Evolutionary conservation across 2,888 invertebrate genomes (phyloP).

Genomic region (Parnassius mnemosyne): DNA sequence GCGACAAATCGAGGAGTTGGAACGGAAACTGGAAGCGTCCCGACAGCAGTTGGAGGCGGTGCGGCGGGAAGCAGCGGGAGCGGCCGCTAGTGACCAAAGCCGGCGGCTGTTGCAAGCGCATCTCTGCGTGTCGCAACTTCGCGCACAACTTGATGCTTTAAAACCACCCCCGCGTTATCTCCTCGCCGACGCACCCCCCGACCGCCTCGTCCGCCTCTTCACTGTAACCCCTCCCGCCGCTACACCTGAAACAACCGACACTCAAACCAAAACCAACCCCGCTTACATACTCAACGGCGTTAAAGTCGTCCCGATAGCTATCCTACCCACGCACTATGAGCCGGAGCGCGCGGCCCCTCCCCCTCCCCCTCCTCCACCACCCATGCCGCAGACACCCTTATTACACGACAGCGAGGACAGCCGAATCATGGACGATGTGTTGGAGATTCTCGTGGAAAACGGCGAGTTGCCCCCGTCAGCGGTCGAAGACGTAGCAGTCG

Average conservation of each 20-base stretch:
- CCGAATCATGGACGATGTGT: slow-evolving; percentile 93
- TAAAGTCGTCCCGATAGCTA: slow-evolving; percentile 74
- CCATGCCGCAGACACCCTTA: slow-evolving; percentile 48
- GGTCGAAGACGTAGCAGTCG: slow-evolving; percentile 83
- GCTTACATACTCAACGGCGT: slow-evolving; percentile 84
- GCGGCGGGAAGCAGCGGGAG: slow-evolving; percentile 80
- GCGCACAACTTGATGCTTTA: slow-evolving; percentile 84
- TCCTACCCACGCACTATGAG: slow-evolving; percentile 69
- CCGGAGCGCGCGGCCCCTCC: slow-evolving; percentile 54
- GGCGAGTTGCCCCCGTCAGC: slow-evolving; percentile 95
- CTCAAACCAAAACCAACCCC: slow-evolving; percentile 58
- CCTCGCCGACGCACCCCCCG: slow-evolving; percentile 47
- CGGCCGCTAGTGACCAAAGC: slow-evolving; percentile 70
- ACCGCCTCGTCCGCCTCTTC: slow-evolving; percentile 58
- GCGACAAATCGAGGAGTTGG: slow-evolving; percentile 92
- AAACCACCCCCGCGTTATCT: slow-evolving; percentile 76
- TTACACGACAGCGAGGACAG: slow-evolving; percentile 74
- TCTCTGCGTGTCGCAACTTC: slow-evolving; percentile 68
- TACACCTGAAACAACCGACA: slow-evolving; percentile 30
- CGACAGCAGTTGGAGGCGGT: slow-evolving; percentile 88
- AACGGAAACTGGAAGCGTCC: slow-evolving; percentile 88
- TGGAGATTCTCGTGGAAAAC: slow-evolving; percentile 95
- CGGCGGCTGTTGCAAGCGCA: slow-evolving; percentile 83
- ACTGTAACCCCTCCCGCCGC: slow-evolving; percentile 53
- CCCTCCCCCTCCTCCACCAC: slow-evolving; percentile 53